Evolutionary conservation across 2,888 invertebrate genomes (phyloP).

Genomic region (Chalcosyrphus nemorum): DNA sequence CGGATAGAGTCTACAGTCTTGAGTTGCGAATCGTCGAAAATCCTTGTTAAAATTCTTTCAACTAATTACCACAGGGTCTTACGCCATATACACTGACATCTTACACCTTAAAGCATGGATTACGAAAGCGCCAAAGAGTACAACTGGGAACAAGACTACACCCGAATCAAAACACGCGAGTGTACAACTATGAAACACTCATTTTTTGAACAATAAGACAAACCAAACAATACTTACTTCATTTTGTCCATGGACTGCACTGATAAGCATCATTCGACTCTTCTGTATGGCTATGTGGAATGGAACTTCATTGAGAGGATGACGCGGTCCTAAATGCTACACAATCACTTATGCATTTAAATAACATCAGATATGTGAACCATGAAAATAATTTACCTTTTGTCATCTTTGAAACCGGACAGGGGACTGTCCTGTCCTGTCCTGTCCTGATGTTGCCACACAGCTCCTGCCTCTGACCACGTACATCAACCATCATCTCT

Average conservation of each 20-base stretch:
- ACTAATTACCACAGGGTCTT: too few species aligned
- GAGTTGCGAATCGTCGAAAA: too few species aligned
- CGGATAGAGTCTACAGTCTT: too few species aligned
- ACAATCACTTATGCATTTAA: conserved; percentile 73
- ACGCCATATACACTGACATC: too few species aligned
- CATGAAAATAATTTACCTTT: conserved; percentile 72
- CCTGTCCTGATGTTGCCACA: conserved; percentile 44
- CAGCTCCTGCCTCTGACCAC: conserved; percentile 68
- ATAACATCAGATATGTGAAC: conserved; percentile 72
- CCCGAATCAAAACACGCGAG: neutral
- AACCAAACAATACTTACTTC: conserved; percentile 45
- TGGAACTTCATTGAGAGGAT: conserved; percentile 61
- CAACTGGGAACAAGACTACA: neutral
- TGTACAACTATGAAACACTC: neutral
- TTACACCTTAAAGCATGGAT: too few species aligned
- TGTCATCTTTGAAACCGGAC: conserved; percentile 63
- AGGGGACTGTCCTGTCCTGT: conserved; percentile 31
- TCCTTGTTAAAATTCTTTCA: too few species aligned
- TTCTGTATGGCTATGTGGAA: conserved; percentile 31
- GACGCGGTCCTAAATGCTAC: conserved; percentile 62
- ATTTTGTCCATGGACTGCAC: conserved; percentile 34
- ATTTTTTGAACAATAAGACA: conserved; percentile 43
- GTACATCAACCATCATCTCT: conserved; percentile 69
- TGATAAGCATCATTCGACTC: conserved; percentile 63
- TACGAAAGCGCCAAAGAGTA: too few species aligned